Conservation (phyloP, 1,140 invertebrate species). For the Maniola jurtina region DNA sequence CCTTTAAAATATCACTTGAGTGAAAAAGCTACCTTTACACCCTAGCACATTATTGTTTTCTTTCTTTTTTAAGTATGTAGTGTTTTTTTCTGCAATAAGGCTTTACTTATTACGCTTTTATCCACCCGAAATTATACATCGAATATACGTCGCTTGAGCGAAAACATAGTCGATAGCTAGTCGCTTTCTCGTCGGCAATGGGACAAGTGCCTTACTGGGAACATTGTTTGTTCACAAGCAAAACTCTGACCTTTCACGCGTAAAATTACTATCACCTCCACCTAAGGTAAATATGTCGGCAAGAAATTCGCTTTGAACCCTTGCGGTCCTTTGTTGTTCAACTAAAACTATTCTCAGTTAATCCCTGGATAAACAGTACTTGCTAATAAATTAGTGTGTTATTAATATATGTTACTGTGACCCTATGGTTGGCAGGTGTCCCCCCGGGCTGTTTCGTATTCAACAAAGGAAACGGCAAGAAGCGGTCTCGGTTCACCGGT, state of each 20-base stretch:
- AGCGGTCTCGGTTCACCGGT: slow-evolving; percentile 62
- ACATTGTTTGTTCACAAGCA: slow-evolving; percentile 66
- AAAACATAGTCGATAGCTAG: no score
- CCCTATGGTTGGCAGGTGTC: slow-evolving; percentile 70
- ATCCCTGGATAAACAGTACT: slow-evolving; percentile 76
- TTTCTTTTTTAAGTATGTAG: no score
- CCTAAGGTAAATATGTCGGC: slow-evolving; percentile 77
- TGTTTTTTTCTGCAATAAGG: no score
- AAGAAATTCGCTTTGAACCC: slow-evolving; percentile 79
- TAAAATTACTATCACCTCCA: slow-evolving; percentile 76
- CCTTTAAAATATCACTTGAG: no score
- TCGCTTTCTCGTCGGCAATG: no score
- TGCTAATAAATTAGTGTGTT: slow-evolving; percentile 77
- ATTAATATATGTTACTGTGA: slow-evolving; percentile 76
- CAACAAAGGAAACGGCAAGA: slow-evolving; percentile 67
- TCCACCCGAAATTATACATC: no score
- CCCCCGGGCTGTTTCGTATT: slow-evolving; percentile 61
- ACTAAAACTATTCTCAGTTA: slow-evolving; percentile 78
- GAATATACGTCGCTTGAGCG: no score
- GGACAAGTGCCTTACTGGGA: slow-evolving; percentile 18
- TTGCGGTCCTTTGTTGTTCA: slow-evolving; percentile 74
- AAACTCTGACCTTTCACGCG: slow-evolving; percentile 63
- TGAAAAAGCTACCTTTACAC: no score
- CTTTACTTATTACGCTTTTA: no score
- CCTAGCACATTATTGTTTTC: no score